A percentile compares a stretch with the other conserved stretches of the same genome.
Evolutionary conservation across 2,113 vertebrate species (phyloP).

Genomic region (Regulus satrapa): DNA sequence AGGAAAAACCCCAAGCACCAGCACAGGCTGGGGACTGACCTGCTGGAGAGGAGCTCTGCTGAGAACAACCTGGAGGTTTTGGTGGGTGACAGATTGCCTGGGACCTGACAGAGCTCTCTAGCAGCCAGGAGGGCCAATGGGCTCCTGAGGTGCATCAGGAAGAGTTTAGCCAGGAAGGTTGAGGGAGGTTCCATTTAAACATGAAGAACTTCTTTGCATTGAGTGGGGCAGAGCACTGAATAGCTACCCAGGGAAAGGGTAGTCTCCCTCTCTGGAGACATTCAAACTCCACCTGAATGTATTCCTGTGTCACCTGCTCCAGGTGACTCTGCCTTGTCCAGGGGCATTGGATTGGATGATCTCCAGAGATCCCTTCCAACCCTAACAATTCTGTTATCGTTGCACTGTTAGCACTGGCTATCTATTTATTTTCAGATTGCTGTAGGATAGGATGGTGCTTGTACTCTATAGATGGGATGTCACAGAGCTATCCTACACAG

Average conservation of each 20-base stretch:
- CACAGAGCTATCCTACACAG: neutral
- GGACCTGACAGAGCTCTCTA: fast-evolving
- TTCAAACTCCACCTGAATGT: neutral
- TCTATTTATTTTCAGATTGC: neutral
- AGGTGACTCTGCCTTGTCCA: neutral
- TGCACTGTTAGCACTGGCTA: neutral
- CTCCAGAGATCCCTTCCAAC: neutral
- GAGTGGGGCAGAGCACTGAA: neutral
- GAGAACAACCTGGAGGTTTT: neutral
- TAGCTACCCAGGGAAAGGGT: neutral
- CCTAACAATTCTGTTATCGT: neutral
- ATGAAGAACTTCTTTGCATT: neutral
- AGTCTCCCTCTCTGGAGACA: neutral
- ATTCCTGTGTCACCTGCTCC: neutral
- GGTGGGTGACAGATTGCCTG: neutral
- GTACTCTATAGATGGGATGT: neutral
- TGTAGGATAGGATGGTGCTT: neutral
- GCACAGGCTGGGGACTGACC: neutral
- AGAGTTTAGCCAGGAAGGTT: neutral
- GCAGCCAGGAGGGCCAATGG: neutral
- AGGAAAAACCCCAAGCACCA: neutral
- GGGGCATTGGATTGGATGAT: neutral
- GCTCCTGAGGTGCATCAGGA: fast-evolving
- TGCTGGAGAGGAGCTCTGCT: neutral
- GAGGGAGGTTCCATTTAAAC: neutral